These are phyloP conservation scores for Pseudobourletiella spinata DNA, from an alignment of 1,140 invertebrate genomes.

Conservation along the genomic window DNA sequence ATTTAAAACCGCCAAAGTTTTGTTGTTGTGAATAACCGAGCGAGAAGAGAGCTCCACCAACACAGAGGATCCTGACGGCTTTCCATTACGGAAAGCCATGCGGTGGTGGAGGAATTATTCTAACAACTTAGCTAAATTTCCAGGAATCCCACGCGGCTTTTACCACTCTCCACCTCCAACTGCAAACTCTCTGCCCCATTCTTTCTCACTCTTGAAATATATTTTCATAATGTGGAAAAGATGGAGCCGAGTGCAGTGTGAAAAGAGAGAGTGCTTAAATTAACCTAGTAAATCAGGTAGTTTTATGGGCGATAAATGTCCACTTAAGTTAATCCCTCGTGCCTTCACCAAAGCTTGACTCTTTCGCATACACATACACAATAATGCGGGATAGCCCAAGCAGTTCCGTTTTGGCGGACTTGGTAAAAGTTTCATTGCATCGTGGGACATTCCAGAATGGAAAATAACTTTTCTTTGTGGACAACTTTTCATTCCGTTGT, in stretches of 20 bases:
- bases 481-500: background rate
- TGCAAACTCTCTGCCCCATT: background rate
- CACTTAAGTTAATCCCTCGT: conserved; percentile 4
- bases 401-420: too few species aligned
- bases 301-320: conserved; percentile 7
- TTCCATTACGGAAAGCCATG: too few species aligned
- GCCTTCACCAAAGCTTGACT: background rate
- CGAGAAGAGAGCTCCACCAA: too few species aligned
- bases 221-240: conserved; percentile 1
- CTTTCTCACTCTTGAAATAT: too few species aligned
- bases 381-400: background rate
- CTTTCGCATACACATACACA: background rate
- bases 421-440: background rate
- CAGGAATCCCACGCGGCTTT: background rate
- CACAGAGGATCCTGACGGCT: too few species aligned
- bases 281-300: conserved; percentile 10
- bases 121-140: too few species aligned
- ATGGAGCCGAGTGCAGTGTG: background rate
- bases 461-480: background rate
- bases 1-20: conserved; percentile 5
- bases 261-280: background rate
- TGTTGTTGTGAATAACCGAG: too few species aligned
- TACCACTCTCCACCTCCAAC: too few species aligned
- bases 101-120: too few species aligned
- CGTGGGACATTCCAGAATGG: background rate